Conservation (phyloP, 53 echinoderm and acorn worm species). For the Paracentrotus lividus region DNA sequence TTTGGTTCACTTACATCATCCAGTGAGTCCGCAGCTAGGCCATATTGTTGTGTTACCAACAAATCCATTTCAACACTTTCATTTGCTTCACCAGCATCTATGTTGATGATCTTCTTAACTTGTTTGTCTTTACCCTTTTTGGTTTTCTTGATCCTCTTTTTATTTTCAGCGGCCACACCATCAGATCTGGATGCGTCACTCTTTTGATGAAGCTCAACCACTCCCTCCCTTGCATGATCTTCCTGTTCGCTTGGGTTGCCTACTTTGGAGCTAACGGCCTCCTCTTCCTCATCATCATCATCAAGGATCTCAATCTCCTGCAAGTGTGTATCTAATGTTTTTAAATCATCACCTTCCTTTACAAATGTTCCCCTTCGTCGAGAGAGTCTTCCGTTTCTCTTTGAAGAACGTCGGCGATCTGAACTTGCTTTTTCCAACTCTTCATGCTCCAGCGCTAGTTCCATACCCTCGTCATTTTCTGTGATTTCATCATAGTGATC, state of each 20-base stretch:
- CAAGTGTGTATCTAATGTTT: background rate
- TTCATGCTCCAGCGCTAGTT: background rate
- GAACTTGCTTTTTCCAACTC: background rate
- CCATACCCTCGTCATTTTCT: slow-evolving; percentile 3
- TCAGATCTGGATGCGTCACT: background rate
- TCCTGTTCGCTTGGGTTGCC: background rate
- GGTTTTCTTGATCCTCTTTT: background rate
- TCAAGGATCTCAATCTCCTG: background rate
- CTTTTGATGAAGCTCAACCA: background rate
- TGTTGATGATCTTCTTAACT: background rate
- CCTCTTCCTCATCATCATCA: background rate
- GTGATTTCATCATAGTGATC: background rate
- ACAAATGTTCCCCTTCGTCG: slow-evolving; percentile 18
- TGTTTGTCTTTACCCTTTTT: background rate
- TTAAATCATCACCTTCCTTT: background rate
- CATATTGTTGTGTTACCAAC: background rate
- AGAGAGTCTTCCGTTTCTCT: background rate
- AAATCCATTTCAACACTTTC: background rate
- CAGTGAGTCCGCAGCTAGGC: background rate
- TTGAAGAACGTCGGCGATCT: background rate
- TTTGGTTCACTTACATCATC: background rate
- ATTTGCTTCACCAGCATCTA: background rate
- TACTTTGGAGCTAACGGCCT: background rate
- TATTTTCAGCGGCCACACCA: too few species aligned
- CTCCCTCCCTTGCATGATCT: background rate